A percentile compares a stretch with the other conserved stretches of the same genome.
Evolutionary conservation across 92 coral and sea anemone genomes (phyloP).

Genomic region (Umimayanthus kanabou): DNA sequence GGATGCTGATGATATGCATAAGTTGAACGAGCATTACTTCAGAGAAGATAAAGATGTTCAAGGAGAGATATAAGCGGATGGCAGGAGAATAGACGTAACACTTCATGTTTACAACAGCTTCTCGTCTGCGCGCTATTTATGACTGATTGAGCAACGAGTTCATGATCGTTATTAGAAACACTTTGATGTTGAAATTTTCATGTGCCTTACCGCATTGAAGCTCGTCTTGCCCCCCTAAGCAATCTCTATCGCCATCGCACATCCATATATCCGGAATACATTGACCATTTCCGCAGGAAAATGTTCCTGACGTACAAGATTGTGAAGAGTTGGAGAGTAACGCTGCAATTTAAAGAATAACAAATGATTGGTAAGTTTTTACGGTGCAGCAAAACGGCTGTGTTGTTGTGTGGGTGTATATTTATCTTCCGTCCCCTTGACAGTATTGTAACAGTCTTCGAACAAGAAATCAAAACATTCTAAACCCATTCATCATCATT

Average conservation of each 20-base stretch:
- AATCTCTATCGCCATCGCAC: constrained; percentile 41
- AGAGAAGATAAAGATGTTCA: not conserved
- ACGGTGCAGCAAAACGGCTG: not conserved
- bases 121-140: not conserved
- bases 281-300: constrained; percentile 40
- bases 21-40: not conserved
- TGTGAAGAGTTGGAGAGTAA: not conserved
- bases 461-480: constrained; percentile 11
- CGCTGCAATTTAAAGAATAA: constrained; percentile 6
- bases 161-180: not conserved
- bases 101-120: not conserved
- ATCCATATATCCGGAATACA: constrained; percentile 38
- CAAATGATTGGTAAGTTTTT: not conserved
- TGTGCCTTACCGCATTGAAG: constrained; percentile 14
- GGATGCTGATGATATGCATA: not conserved
- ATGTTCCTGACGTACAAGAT: constrained; percentile 21
- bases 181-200: not conserved
- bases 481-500: not conserved
- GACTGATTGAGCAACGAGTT: not conserved
- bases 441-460: constrained; percentile 7
- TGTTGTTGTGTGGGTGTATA: no score
- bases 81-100: not conserved
- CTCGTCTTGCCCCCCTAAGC: constrained; percentile 38
- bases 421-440: constrained; percentile 13
- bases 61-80: not conserved